Base-by-base conservation (phyloP, 2,888 invertebrate species). In the Pyrgus malvae region DNA sequence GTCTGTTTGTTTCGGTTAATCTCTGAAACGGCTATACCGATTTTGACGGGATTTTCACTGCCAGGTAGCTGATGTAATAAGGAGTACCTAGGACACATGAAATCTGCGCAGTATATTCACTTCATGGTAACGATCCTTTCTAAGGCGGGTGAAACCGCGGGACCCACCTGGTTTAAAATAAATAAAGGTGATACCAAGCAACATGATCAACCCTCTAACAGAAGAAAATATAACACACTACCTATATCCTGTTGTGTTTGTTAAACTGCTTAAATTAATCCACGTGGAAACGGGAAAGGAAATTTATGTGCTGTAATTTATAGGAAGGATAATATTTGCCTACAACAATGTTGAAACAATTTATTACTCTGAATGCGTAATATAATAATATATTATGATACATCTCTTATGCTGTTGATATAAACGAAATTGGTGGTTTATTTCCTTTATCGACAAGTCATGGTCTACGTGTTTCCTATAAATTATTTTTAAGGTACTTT, bases 261-360 rank as follows among this genome's bases (percentile, higher is more conserved):
- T 53, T 44, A 51, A 44, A 51, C 51, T 53, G 44, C 44, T 53
- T 45, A 53, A 53, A 53, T 45, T 45, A 53, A 53, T 53, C 51
- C 44, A 45, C 51, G 51, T 44, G 51, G 35, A 45, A 45, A 53
- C 44, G 27, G 17, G 44, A 53, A 53, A 53, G 51, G 37, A 37
- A 53, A 53, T 53, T 45, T 53, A 53, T 53, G 51, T 44, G 51
- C 29, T 44, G 27, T 44, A 51, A 51, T 51, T 51, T 51, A 51
- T 51, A 51, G 44, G 51, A 29, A 27, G 44, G 37, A 51, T 51
- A 51, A 51, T 51, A 51, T 51, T 51, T 51, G 27, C 44, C 35
- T 51, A 44, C 42, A 51, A 51, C 51, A 51, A 51, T 27, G 51
- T 51, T 51, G 44, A 44, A 51, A 44, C 44, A 44, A 51, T 51